Conservation (phyloP, 2,888 invertebrate genomes). For the Unio pictorum region DNA sequence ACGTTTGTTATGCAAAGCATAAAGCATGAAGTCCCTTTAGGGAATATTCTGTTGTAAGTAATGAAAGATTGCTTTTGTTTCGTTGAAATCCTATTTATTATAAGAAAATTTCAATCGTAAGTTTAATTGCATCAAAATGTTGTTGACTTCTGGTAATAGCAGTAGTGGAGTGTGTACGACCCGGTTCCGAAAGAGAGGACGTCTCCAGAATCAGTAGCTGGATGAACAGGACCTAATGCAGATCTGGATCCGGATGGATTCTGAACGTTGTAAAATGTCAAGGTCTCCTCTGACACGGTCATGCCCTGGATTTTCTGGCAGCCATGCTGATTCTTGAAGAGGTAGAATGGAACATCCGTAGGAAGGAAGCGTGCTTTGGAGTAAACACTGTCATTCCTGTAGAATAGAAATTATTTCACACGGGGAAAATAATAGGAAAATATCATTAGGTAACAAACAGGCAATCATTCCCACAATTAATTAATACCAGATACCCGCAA, state of each 20-base stretch:
- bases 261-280: slow-evolving; percentile 25
- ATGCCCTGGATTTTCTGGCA: slow-evolving; percentile 29
- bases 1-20: too few species aligned
- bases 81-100: too few species aligned
- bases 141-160: slow-evolving; percentile 11
- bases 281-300: slow-evolving; percentile 20
- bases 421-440: background rate
- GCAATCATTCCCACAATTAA: background rate
- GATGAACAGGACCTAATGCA: slow-evolving; percentile 3
- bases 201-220: slow-evolving; percentile 14
- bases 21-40: too few species aligned
- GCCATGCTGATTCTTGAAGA: slow-evolving; percentile 27
- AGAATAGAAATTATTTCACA: background rate
- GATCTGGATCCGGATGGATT: slow-evolving; percentile 1
- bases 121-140: too few species aligned
- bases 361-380: slow-evolving; percentile 25
- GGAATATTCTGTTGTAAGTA: too few species aligned
- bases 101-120: too few species aligned
- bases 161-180: slow-evolving; percentile 23
- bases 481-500: too few species aligned
- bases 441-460: background rate
- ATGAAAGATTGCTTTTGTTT: too few species aligned
- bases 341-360: slow-evolving; percentile 24
- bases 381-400: slow-evolving; percentile 27
- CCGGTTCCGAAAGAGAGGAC: slow-evolving; percentile 4